Percentiles rank a stretch among this genome's conserved stretches.
phyloP scores from a whole-genome alignment of 1,140 invertebrate species.

The Dendrolimus kikuchii region DNA sequence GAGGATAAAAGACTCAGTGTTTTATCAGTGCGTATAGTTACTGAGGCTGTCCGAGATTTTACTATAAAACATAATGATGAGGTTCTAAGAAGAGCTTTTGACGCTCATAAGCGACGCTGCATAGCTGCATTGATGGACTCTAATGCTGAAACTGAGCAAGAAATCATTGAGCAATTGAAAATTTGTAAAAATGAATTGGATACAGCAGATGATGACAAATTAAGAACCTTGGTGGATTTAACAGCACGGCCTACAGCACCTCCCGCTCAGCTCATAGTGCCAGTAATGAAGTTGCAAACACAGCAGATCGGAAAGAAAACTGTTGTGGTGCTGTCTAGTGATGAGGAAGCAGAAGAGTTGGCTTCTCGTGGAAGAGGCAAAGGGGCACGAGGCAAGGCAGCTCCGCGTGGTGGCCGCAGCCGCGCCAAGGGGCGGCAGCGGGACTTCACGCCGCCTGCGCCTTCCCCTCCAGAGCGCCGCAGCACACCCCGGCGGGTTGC shows the following conservation, averaged over 20 bases:
- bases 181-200: conserved; percentile 43
- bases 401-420: conserved; percentile 9
- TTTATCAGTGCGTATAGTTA: conserved; percentile 44
- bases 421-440: conserved; percentile 7
- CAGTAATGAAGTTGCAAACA: conserved; percentile 6
- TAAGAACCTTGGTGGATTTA: conserved; percentile 14
- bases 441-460: conserved; percentile 6
- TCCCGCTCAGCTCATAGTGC: conserved; percentile 15
- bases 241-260: conserved; percentile 18
- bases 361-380: conserved; percentile 18
- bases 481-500: conserved; percentile 31
- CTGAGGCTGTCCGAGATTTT: conserved; percentile 53
- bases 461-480: conserved; percentile 31
- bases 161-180: conserved; percentile 41
- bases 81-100: conserved; percentile 43
- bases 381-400: conserved; percentile 11
- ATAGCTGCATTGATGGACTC: conserved; percentile 50
- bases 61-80: conserved; percentile 53
- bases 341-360: conserved; percentile 11
- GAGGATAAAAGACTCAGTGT: conserved; percentile 32
- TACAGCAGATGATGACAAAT: conserved; percentile 31
- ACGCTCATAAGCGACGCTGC: conserved; percentile 40
- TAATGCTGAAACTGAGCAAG: conserved; percentile 49
- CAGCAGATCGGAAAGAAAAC: background rate
- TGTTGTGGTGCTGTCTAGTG: conserved; percentile 23